Conservation (phyloP, 2,113 vertebrate species). For the Alces alces region DNA sequence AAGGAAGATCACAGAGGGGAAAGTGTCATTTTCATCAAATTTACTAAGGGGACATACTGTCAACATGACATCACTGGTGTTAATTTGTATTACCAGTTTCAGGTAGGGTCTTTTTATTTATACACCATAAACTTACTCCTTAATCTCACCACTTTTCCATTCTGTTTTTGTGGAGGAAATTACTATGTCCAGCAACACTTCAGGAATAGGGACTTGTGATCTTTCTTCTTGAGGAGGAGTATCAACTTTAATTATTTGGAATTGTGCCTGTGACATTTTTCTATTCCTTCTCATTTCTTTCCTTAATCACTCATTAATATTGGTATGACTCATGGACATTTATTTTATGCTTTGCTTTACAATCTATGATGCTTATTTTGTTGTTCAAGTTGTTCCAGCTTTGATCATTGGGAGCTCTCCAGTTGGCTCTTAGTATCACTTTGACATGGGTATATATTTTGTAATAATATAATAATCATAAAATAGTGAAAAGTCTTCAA, state of each 20-base stretch:
- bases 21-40: not conserved
- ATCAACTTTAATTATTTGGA: not conserved
- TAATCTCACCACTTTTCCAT: too few relatives aligned
- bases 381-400: not conserved
- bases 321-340: not conserved
- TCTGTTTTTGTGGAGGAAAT: not conserved
- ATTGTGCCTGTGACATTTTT: not conserved
- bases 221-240: not conserved
- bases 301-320: not conserved
- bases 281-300: not conserved
- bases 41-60: not conserved
- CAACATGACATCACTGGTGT: too few relatives aligned
- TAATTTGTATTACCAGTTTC: not conserved
- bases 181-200: not conserved
- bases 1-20: not conserved
- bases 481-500: not conserved
- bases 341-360: not conserved
- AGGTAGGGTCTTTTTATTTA: not conserved
- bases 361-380: not conserved
- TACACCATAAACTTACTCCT: not conserved
- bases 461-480: not conserved
- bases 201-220: not conserved
- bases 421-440: not conserved
- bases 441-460: not conserved
- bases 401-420: not conserved